Conservation (phyloP, 2,113 vertebrate genomes). For the Bos indicus region DNA sequence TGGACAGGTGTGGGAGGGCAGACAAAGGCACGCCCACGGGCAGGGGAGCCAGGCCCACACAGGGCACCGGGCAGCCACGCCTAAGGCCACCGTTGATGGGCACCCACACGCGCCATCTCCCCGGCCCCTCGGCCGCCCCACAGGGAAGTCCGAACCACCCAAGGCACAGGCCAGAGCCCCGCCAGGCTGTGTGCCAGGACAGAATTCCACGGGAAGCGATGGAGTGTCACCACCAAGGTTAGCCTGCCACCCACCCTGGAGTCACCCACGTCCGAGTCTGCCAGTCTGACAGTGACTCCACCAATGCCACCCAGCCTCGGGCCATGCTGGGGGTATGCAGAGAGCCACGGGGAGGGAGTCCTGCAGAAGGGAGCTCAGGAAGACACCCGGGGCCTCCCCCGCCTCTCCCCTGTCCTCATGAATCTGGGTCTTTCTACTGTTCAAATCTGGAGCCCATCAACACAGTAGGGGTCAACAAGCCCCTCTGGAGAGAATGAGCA, state of each 20-base stretch:
- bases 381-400: not conserved
- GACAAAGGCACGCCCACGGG: not conserved
- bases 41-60: not conserved
- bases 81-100: not conserved
- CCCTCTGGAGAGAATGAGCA: not conserved
- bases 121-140: not conserved
- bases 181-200: not conserved
- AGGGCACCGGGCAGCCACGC: not conserved
- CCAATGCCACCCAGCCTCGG: not conserved
- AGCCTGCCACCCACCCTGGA: not conserved
- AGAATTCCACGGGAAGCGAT: not conserved
- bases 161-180: not conserved
- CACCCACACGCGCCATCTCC: not conserved
- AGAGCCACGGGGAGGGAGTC: not conserved
- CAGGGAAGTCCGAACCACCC: not conserved
- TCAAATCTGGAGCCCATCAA: not conserved
- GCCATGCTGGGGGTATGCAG: not conserved
- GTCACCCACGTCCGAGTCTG: not conserved
- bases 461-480: not conserved
- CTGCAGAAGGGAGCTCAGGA: not conserved
- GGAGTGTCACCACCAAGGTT: rapidly evolving
- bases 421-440: not conserved
- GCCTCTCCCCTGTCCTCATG: not conserved
- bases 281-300: not conserved
- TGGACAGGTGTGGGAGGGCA: no score